Conservation (phyloP, 2,888 invertebrate genomes). For the Cheilosia scutellata region DNA sequence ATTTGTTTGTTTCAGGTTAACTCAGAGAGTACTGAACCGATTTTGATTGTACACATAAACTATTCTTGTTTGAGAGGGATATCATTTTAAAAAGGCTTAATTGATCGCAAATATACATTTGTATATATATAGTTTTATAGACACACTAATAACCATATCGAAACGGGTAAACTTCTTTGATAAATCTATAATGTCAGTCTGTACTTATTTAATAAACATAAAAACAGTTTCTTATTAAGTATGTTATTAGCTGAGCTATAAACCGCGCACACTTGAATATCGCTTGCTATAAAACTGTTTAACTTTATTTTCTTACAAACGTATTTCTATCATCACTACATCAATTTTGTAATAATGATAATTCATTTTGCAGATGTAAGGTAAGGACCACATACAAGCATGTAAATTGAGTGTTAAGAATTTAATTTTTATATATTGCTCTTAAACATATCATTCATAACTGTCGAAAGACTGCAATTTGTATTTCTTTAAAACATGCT, state of each 20-base stretch:
- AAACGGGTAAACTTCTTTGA: slow-evolving; percentile 2
- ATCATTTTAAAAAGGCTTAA: no score
- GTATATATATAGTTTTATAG: not conserved
- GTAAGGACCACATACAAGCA: not conserved
- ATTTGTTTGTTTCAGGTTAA: slow-evolving; percentile 21
- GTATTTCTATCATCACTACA: not conserved
- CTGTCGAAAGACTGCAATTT: not conserved
- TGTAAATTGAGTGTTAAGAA: slow-evolving; percentile 2
- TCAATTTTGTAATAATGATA: not conserved
- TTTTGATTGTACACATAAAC: not conserved
- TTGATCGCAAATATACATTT: no score
- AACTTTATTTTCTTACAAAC: not conserved
- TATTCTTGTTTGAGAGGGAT: not conserved
- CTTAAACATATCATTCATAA: no score
- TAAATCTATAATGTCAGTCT: not conserved
- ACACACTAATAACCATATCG: not conserved
- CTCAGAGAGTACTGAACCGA: not conserved
- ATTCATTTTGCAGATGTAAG: slow-evolving; percentile 4
- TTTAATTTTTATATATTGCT: not conserved
- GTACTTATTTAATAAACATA: not conserved
- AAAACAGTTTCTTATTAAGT: not conserved
- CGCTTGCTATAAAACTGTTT: not conserved
- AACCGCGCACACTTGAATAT: not conserved
- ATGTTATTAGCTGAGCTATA: not conserved
- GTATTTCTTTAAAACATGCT: not conserved